Evolutionary conservation across 2,888 invertebrate species (phyloP).

Genomic region (Carcina quercana): DNA sequence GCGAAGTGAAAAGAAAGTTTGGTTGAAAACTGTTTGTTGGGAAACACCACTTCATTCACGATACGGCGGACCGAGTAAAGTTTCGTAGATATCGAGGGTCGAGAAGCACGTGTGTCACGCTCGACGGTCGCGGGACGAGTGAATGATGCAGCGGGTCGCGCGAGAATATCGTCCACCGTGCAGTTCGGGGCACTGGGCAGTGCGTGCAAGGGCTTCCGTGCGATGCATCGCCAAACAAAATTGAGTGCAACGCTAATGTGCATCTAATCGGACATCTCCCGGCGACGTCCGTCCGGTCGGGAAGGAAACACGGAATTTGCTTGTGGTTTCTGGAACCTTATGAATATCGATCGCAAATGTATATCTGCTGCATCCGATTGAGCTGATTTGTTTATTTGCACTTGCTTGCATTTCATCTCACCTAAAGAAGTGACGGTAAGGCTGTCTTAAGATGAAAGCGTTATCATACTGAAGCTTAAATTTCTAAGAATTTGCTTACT

Average conservation of each 20-base stretch:
- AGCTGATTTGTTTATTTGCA: no score
- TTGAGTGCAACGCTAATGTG: slow-evolving; percentile 42
- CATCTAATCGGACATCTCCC: slow-evolving; percentile 50
- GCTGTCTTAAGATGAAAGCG: no score
- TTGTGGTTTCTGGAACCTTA: background rate
- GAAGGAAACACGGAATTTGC: slow-evolving; percentile 14
- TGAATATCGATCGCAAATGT: background rate
- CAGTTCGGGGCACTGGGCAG: background rate
- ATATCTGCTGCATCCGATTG: no score
- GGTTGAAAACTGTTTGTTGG: slow-evolving; percentile 37
- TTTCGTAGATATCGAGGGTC: slow-evolving; percentile 39
- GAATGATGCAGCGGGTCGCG: slow-evolving; percentile 16
- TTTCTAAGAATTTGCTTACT: no score
- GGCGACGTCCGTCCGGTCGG: slow-evolving; percentile 32
- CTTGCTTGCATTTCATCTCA: no score
- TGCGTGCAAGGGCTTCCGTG: slow-evolving; percentile 24
- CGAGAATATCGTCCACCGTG: background rate
- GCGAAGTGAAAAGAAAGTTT: slow-evolving; percentile 39
- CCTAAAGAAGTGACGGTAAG: no score
- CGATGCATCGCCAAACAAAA: slow-evolving; percentile 37
- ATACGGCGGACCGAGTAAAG: slow-evolving; percentile 52
- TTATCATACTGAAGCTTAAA: no score
- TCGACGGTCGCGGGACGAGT: slow-evolving; percentile 53
- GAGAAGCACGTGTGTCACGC: slow-evolving; percentile 35
- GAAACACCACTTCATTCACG: slow-evolving; percentile 58